Evolutionary conservation across 2,797 vertebrate species (phyloP).

Genomic region (Halcyon leucocephala): DNA sequence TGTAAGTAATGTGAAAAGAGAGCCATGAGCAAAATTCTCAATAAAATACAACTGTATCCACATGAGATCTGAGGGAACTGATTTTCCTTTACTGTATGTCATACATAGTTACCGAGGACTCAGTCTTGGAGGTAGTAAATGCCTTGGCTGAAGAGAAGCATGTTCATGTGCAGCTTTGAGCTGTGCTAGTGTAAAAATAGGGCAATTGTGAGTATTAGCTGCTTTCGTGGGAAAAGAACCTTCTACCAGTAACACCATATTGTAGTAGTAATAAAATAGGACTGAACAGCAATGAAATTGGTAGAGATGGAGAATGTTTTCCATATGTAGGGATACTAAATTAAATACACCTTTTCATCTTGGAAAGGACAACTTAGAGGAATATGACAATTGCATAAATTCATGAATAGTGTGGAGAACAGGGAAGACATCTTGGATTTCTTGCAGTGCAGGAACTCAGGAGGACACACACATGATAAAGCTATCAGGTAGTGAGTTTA

Average conservation of each 20-base stretch:
- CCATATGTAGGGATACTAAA: neutral
- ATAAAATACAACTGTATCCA: neutral
- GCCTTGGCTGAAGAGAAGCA: neutral
- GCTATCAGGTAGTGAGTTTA: conserved; percentile 45
- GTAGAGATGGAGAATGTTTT: neutral
- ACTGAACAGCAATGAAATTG: neutral
- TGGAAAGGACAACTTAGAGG: neutral
- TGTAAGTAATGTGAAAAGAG: neutral
- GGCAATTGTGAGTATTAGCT: neutral
- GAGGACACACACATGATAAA: neutral
- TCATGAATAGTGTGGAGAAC: neutral
- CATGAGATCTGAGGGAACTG: neutral
- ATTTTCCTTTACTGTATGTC: neutral
- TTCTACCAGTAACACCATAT: neutral
- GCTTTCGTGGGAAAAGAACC: neutral
- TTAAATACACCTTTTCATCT: neutral
- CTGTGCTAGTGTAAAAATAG: neutral
- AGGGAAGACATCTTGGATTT: neutral
- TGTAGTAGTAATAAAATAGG: neutral
- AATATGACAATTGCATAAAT: neutral
- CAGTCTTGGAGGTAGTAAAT: neutral
- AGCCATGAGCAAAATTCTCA: neutral
- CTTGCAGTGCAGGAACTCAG: neutral
- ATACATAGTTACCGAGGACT: neutral
- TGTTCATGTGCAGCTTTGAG: neutral